Conservation (phyloP, 2,797 vertebrate species). For the Crypturellus tataupa region DNA sequence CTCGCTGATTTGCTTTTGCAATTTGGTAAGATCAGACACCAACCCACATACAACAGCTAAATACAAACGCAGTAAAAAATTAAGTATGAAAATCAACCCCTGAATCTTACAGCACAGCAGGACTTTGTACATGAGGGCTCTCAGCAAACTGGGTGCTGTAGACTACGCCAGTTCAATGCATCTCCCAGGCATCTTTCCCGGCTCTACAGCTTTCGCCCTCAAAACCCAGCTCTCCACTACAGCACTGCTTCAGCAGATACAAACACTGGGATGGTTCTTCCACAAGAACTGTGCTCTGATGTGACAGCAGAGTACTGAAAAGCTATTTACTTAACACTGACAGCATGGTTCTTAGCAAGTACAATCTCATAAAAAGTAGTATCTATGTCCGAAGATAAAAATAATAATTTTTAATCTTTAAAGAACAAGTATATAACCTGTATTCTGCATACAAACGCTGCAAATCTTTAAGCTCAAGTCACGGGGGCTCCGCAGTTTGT, state of each 20-base stretch:
- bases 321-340: background rate
- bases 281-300: background rate
- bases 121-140: background rate
- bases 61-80: background rate
- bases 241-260: background rate
- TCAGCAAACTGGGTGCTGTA: background rate
- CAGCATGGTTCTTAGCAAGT: background rate
- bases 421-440: background rate
- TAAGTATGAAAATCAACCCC: background rate
- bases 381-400: background rate
- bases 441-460: rapidly evolving
- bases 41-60: rapidly evolving
- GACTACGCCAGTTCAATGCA: rapidly evolving
- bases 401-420: background rate
- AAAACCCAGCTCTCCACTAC: background rate
- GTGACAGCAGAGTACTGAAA: background rate
- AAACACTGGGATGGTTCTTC: rapidly evolving
- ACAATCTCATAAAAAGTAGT: rapidly evolving
- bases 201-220: background rate
- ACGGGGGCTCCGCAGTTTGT: background rate
- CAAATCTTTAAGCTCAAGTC: background rate
- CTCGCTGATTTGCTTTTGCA: background rate
- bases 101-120: background rate
- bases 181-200: rapidly evolving
- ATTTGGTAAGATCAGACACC: background rate